Percentiles rank a stretch among this genome's conserved stretches.
Conservation (phyloP, 2,113 vertebrate genomes). For the Acrocephalus arundinaceus region DNA sequence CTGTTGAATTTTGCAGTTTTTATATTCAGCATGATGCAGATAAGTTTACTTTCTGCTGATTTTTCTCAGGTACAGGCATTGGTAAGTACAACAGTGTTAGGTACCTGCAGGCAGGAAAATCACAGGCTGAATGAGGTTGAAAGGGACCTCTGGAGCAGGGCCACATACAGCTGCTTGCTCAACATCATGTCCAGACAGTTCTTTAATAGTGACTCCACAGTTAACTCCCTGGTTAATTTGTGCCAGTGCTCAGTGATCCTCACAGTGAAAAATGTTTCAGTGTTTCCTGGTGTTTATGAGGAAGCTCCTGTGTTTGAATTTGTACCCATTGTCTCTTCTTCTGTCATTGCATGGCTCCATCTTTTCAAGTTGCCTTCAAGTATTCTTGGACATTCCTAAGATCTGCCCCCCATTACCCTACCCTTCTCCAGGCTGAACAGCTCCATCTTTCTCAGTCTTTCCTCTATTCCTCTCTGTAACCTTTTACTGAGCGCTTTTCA, state of each 20-base stretch:
- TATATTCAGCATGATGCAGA: not conserved
- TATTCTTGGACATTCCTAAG: not conserved
- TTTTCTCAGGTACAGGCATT: not conserved
- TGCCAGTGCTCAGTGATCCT: not conserved
- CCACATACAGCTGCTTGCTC: not conserved
- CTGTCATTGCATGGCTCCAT: not conserved
- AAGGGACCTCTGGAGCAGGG: not conserved
- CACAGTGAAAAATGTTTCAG: not conserved
- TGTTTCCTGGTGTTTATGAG: not conserved
- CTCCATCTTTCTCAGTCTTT: not conserved
- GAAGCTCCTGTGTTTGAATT: not conserved
- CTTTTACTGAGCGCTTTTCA: not conserved
- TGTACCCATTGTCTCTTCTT: not conserved
- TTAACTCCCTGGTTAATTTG: not conserved
- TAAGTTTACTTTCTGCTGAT: not conserved
- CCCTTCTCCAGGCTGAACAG: not conserved
- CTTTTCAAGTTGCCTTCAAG: not conserved
- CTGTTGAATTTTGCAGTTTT: not conserved
- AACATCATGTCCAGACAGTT: not conserved
- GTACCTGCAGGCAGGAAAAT: not conserved
- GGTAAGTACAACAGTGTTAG: not conserved
- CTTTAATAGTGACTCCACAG: not conserved
- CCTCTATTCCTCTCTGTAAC: not conserved
- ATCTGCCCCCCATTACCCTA: accelerated
- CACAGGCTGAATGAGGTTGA: not conserved